These are phyloP conservation scores for Mionectes olivaceus DNA, from an alignment of 2,797 vertebrate species.

Conservation along the genomic window DNA sequence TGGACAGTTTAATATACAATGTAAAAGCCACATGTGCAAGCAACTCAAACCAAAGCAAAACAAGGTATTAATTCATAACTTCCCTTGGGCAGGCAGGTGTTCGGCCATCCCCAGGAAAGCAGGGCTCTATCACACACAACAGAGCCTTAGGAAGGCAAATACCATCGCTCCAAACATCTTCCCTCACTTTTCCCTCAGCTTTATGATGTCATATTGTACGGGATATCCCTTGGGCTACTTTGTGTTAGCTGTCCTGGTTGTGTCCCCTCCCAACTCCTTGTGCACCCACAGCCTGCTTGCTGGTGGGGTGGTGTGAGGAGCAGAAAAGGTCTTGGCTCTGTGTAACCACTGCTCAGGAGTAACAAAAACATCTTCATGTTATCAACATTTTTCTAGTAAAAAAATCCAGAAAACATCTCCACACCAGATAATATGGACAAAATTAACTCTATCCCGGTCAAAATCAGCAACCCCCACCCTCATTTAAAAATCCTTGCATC, in stretches of 20 bases:
- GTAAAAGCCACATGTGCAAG: neutral
- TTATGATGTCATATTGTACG: neutral
- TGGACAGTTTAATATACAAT: neutral
- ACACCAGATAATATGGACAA: neutral
- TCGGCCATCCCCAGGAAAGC: neutral
- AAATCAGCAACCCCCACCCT: neutral
- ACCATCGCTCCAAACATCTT: neutral
- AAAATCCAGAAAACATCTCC: neutral
- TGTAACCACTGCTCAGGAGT: neutral
- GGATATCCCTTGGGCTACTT: neutral
- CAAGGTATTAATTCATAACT: neutral
- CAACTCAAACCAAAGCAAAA: neutral
- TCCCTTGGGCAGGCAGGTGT: neutral
- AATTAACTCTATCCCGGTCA: neutral
- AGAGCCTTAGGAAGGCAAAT: neutral
- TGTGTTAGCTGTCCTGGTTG: neutral
- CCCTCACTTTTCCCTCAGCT: neutral
- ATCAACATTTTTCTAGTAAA: neutral
- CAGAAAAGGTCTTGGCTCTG: neutral
- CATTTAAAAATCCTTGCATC: neutral
- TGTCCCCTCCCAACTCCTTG: neutral
- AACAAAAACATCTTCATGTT: neutral
- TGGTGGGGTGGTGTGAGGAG: neutral
- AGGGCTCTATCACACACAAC: fast-evolving
- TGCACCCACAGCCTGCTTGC: neutral